Percentiles rank a stretch among this genome's conserved stretches.
Conservation (phyloP, 2,113 vertebrate species). For the Microcebus tavaratra region DNA sequence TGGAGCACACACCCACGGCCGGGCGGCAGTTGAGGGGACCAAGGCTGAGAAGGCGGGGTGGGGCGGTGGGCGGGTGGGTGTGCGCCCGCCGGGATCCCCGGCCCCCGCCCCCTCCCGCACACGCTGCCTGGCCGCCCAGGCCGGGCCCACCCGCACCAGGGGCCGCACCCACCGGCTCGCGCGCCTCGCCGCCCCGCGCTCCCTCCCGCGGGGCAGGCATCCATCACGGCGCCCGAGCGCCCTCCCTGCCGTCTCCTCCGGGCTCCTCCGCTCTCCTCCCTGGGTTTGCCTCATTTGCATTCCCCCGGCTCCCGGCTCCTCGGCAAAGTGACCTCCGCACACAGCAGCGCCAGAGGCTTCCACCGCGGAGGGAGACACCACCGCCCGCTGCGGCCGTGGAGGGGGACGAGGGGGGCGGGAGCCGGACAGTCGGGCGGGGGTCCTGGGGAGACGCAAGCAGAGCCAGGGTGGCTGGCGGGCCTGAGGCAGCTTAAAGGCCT, state of each 20-base stretch:
- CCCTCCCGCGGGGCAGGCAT: slow-evolving; percentile 68
- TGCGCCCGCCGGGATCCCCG: neutral
- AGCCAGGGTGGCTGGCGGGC: neutral
- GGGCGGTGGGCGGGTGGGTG: neutral
- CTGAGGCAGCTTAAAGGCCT: neutral
- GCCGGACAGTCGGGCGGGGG: neutral
- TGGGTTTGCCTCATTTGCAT: slow-evolving; percentile 80
- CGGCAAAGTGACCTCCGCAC: slow-evolving; percentile 81
- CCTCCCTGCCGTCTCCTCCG: slow-evolving; percentile 66
- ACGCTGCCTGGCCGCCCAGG: neutral
- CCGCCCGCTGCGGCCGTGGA: neutral
- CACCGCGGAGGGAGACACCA: slow-evolving; percentile 66
- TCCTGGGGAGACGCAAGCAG: neutral
- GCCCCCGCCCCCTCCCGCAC: neutral
- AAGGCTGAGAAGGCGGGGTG: neutral
- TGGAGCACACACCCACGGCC: neutral
- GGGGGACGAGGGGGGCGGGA: neutral
- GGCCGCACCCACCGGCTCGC: neutral
- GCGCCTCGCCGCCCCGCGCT: neutral
- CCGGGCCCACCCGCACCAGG: neutral
- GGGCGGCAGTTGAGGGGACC: neutral
- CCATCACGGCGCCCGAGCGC: slow-evolving; percentile 62
- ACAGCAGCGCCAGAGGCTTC: slow-evolving; percentile 75
- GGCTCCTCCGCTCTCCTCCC: slow-evolving; percentile 62
- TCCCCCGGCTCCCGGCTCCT: slow-evolving; percentile 75